A percentile compares a stretch with the other conserved stretches of the same genome.
These are phyloP conservation scores for Discoglossus pictus DNA, from an alignment of 2,797 vertebrate species.

Conservation along the genomic window DNA sequence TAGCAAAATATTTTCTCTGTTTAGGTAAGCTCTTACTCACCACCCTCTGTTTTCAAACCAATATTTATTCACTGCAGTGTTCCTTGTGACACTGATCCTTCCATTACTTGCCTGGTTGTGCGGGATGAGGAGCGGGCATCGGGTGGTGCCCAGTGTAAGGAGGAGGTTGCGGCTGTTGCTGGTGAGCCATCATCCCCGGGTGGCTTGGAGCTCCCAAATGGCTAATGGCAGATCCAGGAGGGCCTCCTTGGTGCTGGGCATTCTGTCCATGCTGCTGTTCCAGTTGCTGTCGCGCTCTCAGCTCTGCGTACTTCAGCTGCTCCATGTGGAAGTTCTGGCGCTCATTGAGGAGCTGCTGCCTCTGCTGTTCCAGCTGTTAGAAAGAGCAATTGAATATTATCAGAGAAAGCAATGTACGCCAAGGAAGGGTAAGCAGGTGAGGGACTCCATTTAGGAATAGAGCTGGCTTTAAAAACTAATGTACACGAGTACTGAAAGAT, in stretches of 20 bases:
- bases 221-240: slow-evolving; percentile 66
- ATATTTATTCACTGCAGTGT: too few species aligned
- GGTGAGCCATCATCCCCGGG: slow-evolving; percentile 70
- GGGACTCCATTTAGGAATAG: too few species aligned
- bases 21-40: too few species aligned
- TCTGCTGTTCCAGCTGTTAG: slow-evolving; percentile 88
- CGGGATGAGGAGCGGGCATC: slow-evolving; percentile 87
- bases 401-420: too few species aligned
- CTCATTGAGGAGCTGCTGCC: slow-evolving; percentile 94
- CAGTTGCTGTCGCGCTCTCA: slow-evolving; percentile 94
- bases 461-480: too few species aligned
- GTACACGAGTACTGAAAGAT: too few species aligned
- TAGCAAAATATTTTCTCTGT: too few species aligned
- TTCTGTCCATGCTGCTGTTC: slow-evolving; percentile 79
- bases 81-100: slow-evolving; percentile 4
- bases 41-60: too few species aligned
- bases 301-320: slow-evolving; percentile 94
- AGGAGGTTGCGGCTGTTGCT: slow-evolving; percentile 73
- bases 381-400: too few species aligned
- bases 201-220: slow-evolving; percentile 66
- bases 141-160: slow-evolving; percentile 90
- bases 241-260: slow-evolving; percentile 68
- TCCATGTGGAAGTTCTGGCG: slow-evolving; percentile 99
- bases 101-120: slow-evolving; percentile 82
- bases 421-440: too few species aligned